Base-by-base conservation (phyloP, 2,888 invertebrate genomes). In the Caradrina kadenii region DNA sequence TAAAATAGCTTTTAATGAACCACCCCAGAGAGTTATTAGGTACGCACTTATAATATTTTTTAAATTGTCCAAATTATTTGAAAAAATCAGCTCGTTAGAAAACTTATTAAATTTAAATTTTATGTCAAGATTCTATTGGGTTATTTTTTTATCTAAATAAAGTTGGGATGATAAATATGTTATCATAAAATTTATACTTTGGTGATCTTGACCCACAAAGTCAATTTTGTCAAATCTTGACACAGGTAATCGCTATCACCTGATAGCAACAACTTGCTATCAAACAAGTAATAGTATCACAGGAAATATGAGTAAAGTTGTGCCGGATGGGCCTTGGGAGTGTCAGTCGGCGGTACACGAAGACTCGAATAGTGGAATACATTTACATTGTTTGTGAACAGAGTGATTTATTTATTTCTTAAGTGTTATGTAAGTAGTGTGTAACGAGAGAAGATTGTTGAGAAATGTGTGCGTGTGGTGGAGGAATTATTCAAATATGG, bases 301-400 rank as follows among this genome's bases (percentile, higher is more conserved):
- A 82, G 87, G 88, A 87, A 86, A 86, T 88, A 87, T 83, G 87
- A 87, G 87, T 78, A 83, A 88, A 87, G 87, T 87, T 82, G 85
- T 81, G 63, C 79, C 87, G 88, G 87, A 86, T 81, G 82, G 72
- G 70, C 77, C 74, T 73, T 76, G 68, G 56, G 52, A 67, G 75
- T 82, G 83, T 83, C 85, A 75, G 80, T 66, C 68, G 73, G 76
- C 77, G 70, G 79, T 82, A 79, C 70, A 69, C 39, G 39, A 39
- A 39, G 15, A 45, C 45, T 17, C 69, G 58, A 63, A 69, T 77
- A 78, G 79, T 76, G 73, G 80, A 81, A 80, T 68, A 77, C 79
- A 80, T 81, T 83, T 77, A 84, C 87, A 80, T 64, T 76, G 78
- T 77, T 65, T 74, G 75, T 76, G 69, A 64, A 77, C 70, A 69